Evolutionary conservation across 2,113 vertebrate genomes (phyloP).

Genomic region (Ictalurus punctatus): DNA sequence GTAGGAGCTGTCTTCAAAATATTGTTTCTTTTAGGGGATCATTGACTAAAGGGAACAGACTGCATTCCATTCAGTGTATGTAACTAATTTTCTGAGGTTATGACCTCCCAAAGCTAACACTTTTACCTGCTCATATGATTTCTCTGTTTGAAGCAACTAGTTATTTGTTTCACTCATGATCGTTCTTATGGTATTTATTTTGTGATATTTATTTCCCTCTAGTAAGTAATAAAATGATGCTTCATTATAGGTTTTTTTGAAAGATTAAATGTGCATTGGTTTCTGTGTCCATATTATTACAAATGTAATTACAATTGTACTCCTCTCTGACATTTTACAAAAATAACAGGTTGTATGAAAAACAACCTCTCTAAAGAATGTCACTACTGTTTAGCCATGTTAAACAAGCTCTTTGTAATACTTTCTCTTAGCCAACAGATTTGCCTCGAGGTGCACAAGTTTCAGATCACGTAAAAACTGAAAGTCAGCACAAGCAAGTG

Average conservation of each 20-base stretch:
- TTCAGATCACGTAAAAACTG: constrained; percentile 38
- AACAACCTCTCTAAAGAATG: constrained; percentile 46
- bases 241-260: not conserved
- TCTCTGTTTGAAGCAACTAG: not conserved
- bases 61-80: constrained; percentile 53
- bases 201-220: not conserved
- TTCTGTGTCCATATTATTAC: not conserved
- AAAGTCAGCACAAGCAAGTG: constrained; percentile 25
- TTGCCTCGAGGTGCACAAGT: constrained; percentile 63
- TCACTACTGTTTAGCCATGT: constrained; percentile 64
- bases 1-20: constrained; percentile 59
- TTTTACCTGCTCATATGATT: constrained; percentile 2
- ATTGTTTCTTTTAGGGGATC: constrained; percentile 57
- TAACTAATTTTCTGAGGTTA: constrained; percentile 52
- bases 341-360: not conserved
- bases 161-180: not conserved
- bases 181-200: not conserved
- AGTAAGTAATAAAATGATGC: not conserved
- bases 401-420: constrained; percentile 72
- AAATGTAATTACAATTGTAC: constrained; percentile 8
- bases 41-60: constrained; percentile 62
- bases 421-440: constrained; percentile 67
- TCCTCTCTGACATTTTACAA: not conserved
- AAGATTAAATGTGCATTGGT: not conserved
- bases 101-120: constrained; percentile 36